phyloP scores from a whole-genome alignment of 2,888 invertebrate genomes.

The Geotrupes spiniger region DNA sequence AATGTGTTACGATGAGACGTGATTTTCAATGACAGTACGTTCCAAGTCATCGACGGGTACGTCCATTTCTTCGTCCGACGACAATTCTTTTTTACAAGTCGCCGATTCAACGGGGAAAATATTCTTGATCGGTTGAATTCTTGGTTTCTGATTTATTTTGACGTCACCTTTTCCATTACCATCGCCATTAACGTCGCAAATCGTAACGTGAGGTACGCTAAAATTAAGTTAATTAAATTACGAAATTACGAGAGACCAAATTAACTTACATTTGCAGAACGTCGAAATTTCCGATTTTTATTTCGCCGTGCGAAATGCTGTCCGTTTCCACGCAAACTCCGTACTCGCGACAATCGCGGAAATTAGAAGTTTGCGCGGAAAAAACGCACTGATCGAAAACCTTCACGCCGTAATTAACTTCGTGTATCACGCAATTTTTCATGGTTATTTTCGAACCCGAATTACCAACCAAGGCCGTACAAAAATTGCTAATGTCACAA shows the following conservation, averaged over 20 bases:
- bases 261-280: conserved; percentile 40
- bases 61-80: conserved; percentile 35
- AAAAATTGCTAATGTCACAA: conserved; percentile 54
- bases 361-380: conserved; percentile 41
- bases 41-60: too few species aligned
- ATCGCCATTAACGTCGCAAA: conserved; percentile 34
- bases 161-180: conserved; percentile 43
- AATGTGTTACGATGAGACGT: too few species aligned
- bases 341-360: conserved; percentile 51
- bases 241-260: conserved; percentile 1
- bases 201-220: conserved; percentile 40
- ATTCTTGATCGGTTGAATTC: conserved; percentile 40
- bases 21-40: too few species aligned
- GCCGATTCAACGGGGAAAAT: conserved; percentile 41
- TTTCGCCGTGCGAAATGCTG: conserved; percentile 31
- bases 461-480: conserved; percentile 53
- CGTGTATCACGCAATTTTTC: conserved; percentile 41
- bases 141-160: conserved; percentile 37
- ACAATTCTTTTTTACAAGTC: conserved; percentile 27
- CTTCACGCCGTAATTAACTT: conserved; percentile 45
- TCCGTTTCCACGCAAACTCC: conserved; percentile 55
- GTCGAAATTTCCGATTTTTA: conserved; percentile 38
- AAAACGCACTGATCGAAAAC: conserved; percentile 50
- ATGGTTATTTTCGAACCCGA: conserved; percentile 45
- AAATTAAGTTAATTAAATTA: conserved; percentile 17